phyloP scores from a whole-genome alignment of 2,888 invertebrate species.

The Gisinianus flammeolus region DNA sequence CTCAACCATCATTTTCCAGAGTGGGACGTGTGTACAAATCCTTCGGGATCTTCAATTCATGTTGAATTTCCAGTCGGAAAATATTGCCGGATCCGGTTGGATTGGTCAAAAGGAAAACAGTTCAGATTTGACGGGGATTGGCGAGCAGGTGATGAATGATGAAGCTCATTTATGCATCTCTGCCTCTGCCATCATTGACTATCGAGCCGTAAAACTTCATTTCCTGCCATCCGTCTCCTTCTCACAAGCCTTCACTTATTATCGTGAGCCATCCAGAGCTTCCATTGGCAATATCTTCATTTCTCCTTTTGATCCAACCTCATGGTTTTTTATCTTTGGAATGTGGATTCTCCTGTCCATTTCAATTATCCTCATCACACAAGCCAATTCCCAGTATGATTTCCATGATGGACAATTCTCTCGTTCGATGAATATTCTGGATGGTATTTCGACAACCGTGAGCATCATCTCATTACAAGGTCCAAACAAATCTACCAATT shows the following conservation, averaged over 20 bases:
- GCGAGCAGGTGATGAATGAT: background rate
- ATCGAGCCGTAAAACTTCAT: background rate
- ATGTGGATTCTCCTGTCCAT: background rate
- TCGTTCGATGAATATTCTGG: no score
- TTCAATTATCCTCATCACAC: background rate
- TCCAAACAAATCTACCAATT: background rate
- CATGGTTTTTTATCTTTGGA: background rate
- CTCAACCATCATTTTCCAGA: background rate
- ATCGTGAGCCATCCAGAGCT: background rate
- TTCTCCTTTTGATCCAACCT: background rate
- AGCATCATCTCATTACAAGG: background rate
- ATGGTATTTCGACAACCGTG: no score
- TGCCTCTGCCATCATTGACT: background rate
- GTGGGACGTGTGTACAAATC: background rate
- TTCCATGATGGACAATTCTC: background rate
- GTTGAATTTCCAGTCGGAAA: constrained; percentile 18
- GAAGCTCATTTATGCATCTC: constrained; percentile 12
- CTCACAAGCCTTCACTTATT: background rate
- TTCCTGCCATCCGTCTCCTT: background rate
- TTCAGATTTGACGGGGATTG: background rate
- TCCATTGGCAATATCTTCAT: background rate
- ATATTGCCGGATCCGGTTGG: constrained; percentile 6
- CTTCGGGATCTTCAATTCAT: constrained; percentile 6
- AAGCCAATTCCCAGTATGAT: background rate
- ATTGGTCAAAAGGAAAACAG: background rate